A percentile compares a stretch with the other conserved stretches of the same genome.
phyloP scores from a whole-genome alignment of 92 coral and sea anemone species.

The Phymanthus crucifer region DNA sequence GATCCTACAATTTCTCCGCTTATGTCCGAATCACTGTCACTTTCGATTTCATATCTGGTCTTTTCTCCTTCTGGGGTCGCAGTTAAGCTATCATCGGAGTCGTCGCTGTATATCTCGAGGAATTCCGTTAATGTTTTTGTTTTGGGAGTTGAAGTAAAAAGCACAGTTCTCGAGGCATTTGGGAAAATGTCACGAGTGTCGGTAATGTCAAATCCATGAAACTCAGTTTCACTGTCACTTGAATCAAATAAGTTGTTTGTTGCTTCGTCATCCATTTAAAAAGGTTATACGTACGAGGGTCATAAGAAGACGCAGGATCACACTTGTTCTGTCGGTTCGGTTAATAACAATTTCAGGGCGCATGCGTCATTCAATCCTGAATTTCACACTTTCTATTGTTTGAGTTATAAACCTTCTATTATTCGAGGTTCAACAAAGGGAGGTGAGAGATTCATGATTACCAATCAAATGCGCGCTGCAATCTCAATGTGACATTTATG shows the following conservation, averaged over 20 bases:
- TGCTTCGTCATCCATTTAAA: background rate
- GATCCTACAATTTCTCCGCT: conserved; percentile 15
- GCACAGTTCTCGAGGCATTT: background rate
- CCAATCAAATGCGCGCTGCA: no score
- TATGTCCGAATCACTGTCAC: conserved; percentile 6
- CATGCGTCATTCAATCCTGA: background rate
- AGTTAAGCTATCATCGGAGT: background rate
- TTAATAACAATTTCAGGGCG: background rate
- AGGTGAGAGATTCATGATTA: no score
- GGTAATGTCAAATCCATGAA: conserved; percentile 19
- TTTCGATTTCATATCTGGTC: background rate
- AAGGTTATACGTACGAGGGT: background rate
- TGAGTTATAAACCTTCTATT: no score
- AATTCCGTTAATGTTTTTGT: background rate
- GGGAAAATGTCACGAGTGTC: background rate
- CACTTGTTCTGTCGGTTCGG: background rate
- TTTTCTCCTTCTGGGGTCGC: no score
- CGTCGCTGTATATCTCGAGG: background rate
- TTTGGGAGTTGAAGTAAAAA: background rate
- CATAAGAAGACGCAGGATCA: background rate
- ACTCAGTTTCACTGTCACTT: conserved; percentile 12
- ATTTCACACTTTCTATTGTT: background rate
- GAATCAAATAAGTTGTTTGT: background rate
- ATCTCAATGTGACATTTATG: no score
- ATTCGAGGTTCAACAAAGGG: no score